Conservation (phyloP, 2,797 vertebrate species). For the Melanotaenia pygmaea region DNA sequence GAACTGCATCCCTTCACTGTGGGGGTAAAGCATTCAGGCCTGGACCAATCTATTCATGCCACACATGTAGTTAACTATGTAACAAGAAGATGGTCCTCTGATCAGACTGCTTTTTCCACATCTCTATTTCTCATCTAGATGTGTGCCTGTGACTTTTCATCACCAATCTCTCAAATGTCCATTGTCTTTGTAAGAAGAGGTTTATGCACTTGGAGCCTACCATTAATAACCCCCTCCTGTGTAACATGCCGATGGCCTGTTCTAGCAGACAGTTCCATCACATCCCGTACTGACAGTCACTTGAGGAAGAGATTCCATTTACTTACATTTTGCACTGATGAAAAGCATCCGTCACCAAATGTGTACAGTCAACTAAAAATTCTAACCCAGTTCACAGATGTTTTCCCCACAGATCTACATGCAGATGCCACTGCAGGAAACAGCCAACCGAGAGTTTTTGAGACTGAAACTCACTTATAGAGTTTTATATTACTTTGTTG, state of each 20-base stretch:
- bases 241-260: too few species aligned
- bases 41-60: too few species aligned
- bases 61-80: too few species aligned
- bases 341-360: neutral
- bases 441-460: neutral
- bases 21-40: too few species aligned
- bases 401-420: neutral
- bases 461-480: neutral
- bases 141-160: neutral
- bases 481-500: neutral
- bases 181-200: constrained; percentile 6
- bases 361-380: neutral
- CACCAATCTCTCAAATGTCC: neutral
- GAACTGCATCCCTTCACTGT: neutral
- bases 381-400: neutral
- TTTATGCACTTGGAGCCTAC: neutral
- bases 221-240: neutral
- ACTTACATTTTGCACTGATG: neutral
- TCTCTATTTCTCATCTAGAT: neutral
- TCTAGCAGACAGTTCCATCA: too few species aligned
- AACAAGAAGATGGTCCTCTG: neutral
- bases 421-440: neutral
- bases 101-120: neutral
- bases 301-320: neutral
- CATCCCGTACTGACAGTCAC: too few species aligned